These are phyloP conservation scores for Hippolais icterina DNA, from an alignment of 2,113 vertebrate genomes.

Conservation along the genomic window DNA sequence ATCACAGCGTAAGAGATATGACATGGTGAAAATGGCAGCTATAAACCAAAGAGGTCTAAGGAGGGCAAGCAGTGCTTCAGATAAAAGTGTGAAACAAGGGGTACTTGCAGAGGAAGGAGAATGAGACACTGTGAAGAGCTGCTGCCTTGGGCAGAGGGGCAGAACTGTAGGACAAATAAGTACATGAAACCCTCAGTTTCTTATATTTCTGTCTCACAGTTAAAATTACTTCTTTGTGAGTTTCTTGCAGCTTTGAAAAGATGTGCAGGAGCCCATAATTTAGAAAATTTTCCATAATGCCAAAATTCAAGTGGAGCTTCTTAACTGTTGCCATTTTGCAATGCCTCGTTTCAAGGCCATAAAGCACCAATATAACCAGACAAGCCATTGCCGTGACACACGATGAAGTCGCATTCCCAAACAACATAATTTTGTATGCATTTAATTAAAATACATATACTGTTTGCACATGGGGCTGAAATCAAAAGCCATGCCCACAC, in stretches of 20 bases:
- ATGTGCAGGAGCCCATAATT: background rate
- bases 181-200: background rate
- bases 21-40: background rate
- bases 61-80: background rate
- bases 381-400: background rate
- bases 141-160: background rate
- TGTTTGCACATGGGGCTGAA: background rate
- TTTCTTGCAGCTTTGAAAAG: background rate
- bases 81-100: background rate
- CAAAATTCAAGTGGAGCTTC: background rate
- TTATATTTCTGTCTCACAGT: background rate
- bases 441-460: conserved; percentile 28
- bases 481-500: background rate
- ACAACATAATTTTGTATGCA: background rate
- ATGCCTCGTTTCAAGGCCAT: conserved; percentile 4
- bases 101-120: background rate
- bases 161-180: background rate
- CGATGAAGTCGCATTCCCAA: conserved; percentile 11
- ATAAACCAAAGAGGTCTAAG: background rate
- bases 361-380: background rate
- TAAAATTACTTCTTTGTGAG: background rate
- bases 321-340: background rate
- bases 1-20: background rate
- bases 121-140: background rate
- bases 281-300: background rate